Evolutionary conservation across 1,140 invertebrate genomes (phyloP), one percentile per base, ranked within the genome.

Genomic region (Lasaia peninsularis): DNA sequence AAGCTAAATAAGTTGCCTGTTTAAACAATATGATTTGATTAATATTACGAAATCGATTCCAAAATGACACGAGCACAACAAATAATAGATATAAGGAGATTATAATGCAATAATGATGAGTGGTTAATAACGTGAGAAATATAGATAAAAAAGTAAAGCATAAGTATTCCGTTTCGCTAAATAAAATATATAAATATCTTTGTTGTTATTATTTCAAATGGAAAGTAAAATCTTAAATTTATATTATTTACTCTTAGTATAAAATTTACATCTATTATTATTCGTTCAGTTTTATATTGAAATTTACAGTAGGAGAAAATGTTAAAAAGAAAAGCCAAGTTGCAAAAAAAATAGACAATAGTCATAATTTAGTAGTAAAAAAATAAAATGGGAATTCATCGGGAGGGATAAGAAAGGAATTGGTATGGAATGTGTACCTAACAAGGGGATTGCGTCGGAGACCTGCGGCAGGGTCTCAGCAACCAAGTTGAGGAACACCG

Each of bases 401-500:
- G 73, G 78, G 69, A 57, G 63, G 74, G 71, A 60, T 60, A 60
- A 61, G 35, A 58, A 65, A 65, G 62, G 65, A 56, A 28, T 69
- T 69, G 79, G 73, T 67, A 67, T 81, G 80, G 82, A 75, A 60
- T 76, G 87, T 90, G 88, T 97, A 96, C 96, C 95, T 96, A 96
- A 95, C 93, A 97, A 91, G 91, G 96, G 95, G 91, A 97, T 96
- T 90, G 95, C 96, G 91, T 97, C 96, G 91, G 96, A 97, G 90
- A 97, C 96, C 92, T 97, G 95, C 86, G 96, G 97, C 92, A 98
- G 94, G 89, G 95, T 97, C 93, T 98, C 96, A 80, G 96, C 95
- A 88, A 98, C 96, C 90, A 98, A 93, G 93, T 97, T 97, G 93
- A 96, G 95, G 94, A 99, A 99, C 92, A 99, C 98, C 91, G 98